Conservation (phyloP, 1,140 invertebrate species). For the Penaeus japonicus region DNA sequence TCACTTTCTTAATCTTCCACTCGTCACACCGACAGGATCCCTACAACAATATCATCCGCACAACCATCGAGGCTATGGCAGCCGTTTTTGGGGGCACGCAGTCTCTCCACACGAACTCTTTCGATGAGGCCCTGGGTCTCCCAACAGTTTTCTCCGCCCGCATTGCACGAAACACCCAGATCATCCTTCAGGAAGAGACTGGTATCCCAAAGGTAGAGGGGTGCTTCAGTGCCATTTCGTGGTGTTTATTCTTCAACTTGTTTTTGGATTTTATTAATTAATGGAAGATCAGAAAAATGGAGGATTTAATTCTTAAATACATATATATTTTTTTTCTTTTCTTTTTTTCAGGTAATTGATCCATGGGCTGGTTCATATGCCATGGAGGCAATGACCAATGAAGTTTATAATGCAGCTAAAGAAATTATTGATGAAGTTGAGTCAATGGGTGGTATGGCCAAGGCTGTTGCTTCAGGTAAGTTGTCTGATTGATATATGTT, state of each 20-base stretch:
- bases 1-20: neutral
- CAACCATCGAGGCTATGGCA: conserved; percentile 73
- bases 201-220: conserved; percentile 71
- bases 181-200: conserved; percentile 75
- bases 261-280: too few species aligned
- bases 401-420: conserved; percentile 70
- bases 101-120: conserved; percentile 75
- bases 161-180: conserved; percentile 75
- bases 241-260: neutral
- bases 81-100: conserved; percentile 76
- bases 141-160: conserved; percentile 72
- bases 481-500: neutral
- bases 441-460: conserved; percentile 74
- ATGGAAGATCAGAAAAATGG: too few species aligned
- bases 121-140: conserved; percentile 74
- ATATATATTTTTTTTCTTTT: too few species aligned
- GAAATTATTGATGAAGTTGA: conserved; percentile 72
- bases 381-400: conserved; percentile 73
- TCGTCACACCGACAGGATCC: conserved; percentile 67
- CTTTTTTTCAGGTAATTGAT: conserved; percentile 68
- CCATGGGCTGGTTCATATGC: conserved; percentile 76
- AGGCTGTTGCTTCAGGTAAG: conserved; percentile 69
- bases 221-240: neutral
- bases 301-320: too few species aligned
- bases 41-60: conserved; percentile 74